These are phyloP conservation scores for Eupeodes luniger DNA, from an alignment of 2,888 invertebrate species.

Conservation along the genomic window DNA sequence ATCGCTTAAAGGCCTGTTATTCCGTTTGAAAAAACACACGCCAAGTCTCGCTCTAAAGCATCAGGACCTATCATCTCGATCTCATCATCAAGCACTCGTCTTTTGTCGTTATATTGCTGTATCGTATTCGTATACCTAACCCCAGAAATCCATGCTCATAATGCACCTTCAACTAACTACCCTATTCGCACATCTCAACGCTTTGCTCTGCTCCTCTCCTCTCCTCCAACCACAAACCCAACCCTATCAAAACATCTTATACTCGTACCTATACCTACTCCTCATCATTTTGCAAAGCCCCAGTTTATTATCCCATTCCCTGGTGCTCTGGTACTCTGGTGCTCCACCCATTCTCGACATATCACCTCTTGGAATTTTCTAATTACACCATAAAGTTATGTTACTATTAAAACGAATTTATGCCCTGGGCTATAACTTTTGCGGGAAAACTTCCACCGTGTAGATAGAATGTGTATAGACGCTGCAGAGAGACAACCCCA, in stretches of 20 bases:
- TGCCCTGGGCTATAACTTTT: constrained; percentile 77
- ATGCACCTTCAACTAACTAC: constrained; percentile 65
- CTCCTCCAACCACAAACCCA: not conserved
- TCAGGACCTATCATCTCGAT: not conserved
- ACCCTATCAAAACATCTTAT: not conserved
- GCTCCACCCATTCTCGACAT: constrained; percentile 40
- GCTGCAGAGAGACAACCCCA: constrained; percentile 10
- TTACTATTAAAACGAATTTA: constrained; percentile 77
- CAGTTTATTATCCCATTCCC: constrained; percentile 71
- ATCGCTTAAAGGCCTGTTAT: constrained; percentile 33
- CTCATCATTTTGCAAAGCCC: constrained; percentile 46
- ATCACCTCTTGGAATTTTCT: constrained; percentile 77
- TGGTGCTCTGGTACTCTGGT: not conserved
- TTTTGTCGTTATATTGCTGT: not conserved
- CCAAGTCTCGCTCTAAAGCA: constrained; percentile 30
- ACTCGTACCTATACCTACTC: not conserved
- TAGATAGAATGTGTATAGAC: not conserved
- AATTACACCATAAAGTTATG: constrained; percentile 77
- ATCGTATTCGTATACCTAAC: constrained; percentile 9
- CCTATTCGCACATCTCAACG: constrained; percentile 60
- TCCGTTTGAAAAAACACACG: constrained; percentile 32
- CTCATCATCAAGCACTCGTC: constrained; percentile 43
- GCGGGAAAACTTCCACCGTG: constrained; percentile 72
- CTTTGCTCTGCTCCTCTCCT: not conserved
- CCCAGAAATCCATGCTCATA: constrained; percentile 64